These are phyloP conservation scores for Dicaeum eximium DNA, from an alignment of 2,113 vertebrate species.

Conservation along the genomic window DNA sequence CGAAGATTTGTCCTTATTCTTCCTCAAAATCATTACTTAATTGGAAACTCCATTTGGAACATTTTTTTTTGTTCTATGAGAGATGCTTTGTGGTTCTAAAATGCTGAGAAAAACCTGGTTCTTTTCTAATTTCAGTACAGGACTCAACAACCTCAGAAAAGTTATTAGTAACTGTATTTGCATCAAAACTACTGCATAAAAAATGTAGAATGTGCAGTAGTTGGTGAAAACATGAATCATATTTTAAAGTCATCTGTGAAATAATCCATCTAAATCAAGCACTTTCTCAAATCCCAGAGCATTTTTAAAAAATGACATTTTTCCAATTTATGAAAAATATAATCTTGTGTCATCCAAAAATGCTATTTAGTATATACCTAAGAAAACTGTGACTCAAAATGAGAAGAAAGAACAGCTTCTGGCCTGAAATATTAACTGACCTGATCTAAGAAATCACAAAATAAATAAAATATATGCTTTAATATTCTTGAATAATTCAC, in stretches of 20 bases:
- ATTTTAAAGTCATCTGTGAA: neutral
- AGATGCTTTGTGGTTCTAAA: neutral
- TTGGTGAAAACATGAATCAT: neutral
- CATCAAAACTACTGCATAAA: neutral
- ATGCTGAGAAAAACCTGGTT: neutral
- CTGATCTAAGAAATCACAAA: neutral
- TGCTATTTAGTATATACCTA: neutral
- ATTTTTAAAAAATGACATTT: neutral
- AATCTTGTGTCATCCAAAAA: neutral
- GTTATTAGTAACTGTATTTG: neutral
- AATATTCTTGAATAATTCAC: neutral
- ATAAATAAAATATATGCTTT: neutral
- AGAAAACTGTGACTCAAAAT: neutral
- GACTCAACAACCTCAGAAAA: neutral
- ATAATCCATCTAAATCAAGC: neutral
- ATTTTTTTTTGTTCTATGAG: neutral
- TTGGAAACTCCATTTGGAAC: neutral
- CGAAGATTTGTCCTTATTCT: neutral
- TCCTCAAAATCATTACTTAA: neutral
- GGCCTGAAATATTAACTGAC: neutral
- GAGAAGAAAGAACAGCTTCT: neutral
- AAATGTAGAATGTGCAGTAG: neutral
- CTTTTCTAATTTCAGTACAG: neutral
- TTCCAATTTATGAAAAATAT: neutral
- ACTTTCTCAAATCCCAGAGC: neutral